A percentile compares a stretch with the other conserved stretches of the same genome.
phyloP scores from a whole-genome alignment of 2,797 vertebrate species.

The Poeciliopsis infans region DNA sequence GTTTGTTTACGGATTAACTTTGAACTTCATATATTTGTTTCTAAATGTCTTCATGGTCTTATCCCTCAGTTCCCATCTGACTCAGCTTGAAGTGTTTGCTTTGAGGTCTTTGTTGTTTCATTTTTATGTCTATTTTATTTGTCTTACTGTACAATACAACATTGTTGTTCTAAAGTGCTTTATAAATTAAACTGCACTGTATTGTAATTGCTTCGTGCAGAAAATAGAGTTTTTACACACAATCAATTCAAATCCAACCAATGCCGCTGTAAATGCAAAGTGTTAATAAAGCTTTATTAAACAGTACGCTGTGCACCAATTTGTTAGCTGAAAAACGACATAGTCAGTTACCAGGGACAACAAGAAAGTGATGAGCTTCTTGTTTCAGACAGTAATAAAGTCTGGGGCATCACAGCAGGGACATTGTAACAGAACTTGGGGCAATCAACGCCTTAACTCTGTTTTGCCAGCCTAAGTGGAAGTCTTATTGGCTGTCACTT shows the following conservation, averaged over 20 bases:
- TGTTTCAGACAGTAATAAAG: constrained; percentile 32
- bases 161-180: too few species aligned
- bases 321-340: not conserved
- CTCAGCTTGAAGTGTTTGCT: too few species aligned
- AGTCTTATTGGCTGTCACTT: constrained; percentile 48
- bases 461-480: constrained; percentile 32
- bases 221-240: not conserved
- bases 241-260: not conserved
- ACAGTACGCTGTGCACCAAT: not conserved
- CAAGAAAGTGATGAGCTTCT: constrained; percentile 31
- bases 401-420: constrained; percentile 34
- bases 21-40: too few species aligned
- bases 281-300: constrained; percentile 1
- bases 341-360: not conserved
- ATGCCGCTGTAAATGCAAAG: not conserved
- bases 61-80: too few species aligned
- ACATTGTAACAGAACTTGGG: constrained; percentile 50
- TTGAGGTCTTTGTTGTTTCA: too few species aligned
- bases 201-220: too few species aligned
- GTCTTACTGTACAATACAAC: too few species aligned
- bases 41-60: too few species aligned
- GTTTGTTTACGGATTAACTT: too few species aligned
- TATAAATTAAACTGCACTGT: too few species aligned
- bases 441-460: constrained; percentile 53
- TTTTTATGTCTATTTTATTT: too few species aligned